These are phyloP conservation scores for Lithobates pipiens DNA, from an alignment of 2,797 vertebrate species.

Conservation along the genomic window DNA sequence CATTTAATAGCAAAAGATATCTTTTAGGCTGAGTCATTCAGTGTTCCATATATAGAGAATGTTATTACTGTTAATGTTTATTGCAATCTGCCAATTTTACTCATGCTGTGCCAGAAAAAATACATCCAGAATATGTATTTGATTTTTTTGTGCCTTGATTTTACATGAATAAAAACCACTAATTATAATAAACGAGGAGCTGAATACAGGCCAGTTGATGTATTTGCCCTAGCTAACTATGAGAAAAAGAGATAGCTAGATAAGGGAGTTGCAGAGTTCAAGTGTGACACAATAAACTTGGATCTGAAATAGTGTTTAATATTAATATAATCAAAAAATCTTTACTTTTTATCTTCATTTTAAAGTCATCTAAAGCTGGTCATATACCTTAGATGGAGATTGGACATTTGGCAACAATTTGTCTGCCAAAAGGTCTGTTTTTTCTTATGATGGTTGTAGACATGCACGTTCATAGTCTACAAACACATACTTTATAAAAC, in stretches of 20 bases:
- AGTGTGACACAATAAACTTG: not conserved
- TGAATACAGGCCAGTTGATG: conserved; percentile 4
- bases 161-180: conserved; percentile 44
- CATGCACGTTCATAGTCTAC: not conserved
- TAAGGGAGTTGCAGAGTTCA: conserved; percentile 4
- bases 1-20: conserved; percentile 2
- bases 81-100: conserved; percentile 35
- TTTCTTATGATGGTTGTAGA: not conserved
- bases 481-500: not conserved
- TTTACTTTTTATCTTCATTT: not conserved
- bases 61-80: conserved; percentile 41
- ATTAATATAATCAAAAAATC: not conserved
- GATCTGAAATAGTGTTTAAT: not conserved
- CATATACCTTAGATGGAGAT: not conserved
- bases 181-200: conserved; percentile 22
- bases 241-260: conserved; percentile 24
- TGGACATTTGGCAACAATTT: not conserved
- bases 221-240: conserved; percentile 22
- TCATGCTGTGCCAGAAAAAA: conserved; percentile 33
- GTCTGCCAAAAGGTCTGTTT: not conserved
- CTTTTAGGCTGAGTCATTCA: conserved; percentile 18
- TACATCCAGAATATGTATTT: conserved; percentile 28
- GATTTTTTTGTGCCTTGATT: conserved; percentile 6
- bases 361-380: not conserved
- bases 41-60: conserved; percentile 29